These are phyloP conservation scores for Rhynchopsitta pachyrhyncha DNA, from an alignment of 2,113 vertebrate genomes.

Conservation along the genomic window DNA sequence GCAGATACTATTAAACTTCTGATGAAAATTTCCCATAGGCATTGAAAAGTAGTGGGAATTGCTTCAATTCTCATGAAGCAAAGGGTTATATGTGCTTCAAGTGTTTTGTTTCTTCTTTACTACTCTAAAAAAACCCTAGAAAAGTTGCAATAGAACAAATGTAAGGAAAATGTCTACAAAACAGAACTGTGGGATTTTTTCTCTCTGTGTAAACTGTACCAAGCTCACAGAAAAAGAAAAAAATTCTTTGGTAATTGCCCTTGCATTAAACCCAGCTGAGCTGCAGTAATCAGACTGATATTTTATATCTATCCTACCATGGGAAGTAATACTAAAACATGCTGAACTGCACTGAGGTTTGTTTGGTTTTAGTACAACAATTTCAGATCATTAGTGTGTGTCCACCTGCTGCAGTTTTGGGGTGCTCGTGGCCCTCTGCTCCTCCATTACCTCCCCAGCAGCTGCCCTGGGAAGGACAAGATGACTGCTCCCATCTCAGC, in stretches of 20 bases:
- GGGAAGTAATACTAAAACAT: not conserved
- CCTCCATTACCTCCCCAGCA: not conserved
- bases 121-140: not conserved
- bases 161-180: not conserved
- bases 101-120: not conserved
- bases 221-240: not conserved
- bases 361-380: not conserved
- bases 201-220: not conserved
- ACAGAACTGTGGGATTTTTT: not conserved
- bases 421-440: fast-evolving
- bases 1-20: not conserved
- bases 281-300: not conserved
- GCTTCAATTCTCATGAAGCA: not conserved
- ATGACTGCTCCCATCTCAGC: fast-evolving
- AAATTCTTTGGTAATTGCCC: not conserved
- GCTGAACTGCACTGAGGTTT: not conserved
- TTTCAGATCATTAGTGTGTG: not conserved
- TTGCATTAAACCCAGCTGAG: not conserved
- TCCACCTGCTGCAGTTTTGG: not conserved
- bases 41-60: not conserved
- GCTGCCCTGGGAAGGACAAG: not conserved
- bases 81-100: not conserved
- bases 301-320: not conserved
- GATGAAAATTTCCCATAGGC: not conserved
- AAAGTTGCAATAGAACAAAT: not conserved